Conservation (phyloP, 2,888 invertebrate genomes). For the Phengaris alcon region DNA sequence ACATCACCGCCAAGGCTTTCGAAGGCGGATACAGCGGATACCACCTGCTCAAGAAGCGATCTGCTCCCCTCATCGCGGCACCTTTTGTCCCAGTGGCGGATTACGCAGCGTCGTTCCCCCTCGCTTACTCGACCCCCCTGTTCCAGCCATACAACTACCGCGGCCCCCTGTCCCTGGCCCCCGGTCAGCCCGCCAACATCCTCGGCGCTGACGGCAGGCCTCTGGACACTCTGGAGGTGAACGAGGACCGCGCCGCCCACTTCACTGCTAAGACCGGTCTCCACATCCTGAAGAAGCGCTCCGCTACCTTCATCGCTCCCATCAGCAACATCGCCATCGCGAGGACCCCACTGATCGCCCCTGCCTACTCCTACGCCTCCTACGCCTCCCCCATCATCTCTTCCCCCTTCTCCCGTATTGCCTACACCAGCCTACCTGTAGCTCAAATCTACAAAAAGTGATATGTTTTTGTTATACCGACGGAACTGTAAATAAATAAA, state of each 20-base stretch:
- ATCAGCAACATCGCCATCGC: slow-evolving; percentile 42
- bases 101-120: slow-evolving; percentile 35
- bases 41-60: slow-evolving; percentile 57
- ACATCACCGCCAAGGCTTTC: slow-evolving; percentile 61
- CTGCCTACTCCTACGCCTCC: slow-evolving; percentile 39
- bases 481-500: not conserved
- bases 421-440: slow-evolving; percentile 34
- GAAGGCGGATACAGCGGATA: slow-evolving; percentile 50
- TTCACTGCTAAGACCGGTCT: slow-evolving; percentile 63
- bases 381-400: slow-evolving; percentile 37
- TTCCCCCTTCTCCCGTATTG: slow-evolving; percentile 52
- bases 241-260: slow-evolving; percentile 69
- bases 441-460: slow-evolving; percentile 19
- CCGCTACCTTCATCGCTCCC: slow-evolving; percentile 44
- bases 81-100: slow-evolving; percentile 36
- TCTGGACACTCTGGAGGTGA: slow-evolving; percentile 68
- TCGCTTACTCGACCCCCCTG: slow-evolving; percentile 48
- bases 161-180: slow-evolving; percentile 65
- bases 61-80: slow-evolving; percentile 38
- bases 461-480: not conserved
- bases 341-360: slow-evolving; percentile 44
- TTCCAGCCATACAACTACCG: slow-evolving; percentile 57
- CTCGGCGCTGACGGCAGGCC: slow-evolving; percentile 68
- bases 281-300: slow-evolving; percentile 57
- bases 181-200: slow-evolving; percentile 69